Base-by-base conservation (phyloP, 2,888 invertebrate genomes). In the Ernsta delagoae region DNA sequence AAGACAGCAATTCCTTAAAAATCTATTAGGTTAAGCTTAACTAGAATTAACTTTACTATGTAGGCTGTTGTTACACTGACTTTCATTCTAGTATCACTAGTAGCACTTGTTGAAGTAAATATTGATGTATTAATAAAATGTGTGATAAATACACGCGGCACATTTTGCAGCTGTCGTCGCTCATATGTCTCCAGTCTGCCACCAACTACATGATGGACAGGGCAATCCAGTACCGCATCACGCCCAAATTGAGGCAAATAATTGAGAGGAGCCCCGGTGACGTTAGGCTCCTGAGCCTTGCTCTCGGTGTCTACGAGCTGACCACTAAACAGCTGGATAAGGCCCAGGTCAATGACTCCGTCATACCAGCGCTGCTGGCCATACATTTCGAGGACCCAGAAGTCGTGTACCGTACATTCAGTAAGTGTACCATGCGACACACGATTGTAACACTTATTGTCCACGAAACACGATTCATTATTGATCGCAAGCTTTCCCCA, bases 331-430 rank as follows among this genome's bases (percentile, higher is more conserved):
- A 97, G 76, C 94, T 99, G 75, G 98, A 99, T 78, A 96, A 97
- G 81, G 95, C 95, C 70, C 97, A 98, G 87, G 97, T 99, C 70
- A 95, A 98, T 78, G 98, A 98, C 79, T 97, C 98, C 79, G 97
- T 99, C 59, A 94, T 99, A 75, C 98, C 98, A 0, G 95, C 99
- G 74, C 94, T 99, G 43, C 96, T 97, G 81, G 96, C 97, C 77
- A 97, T 98, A 78, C 95, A 97, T 73, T 95, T 98, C 61, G 96
- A 96, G 74, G 98, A 99, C 86, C 97, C 98, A 7, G 97, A 98
- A 82, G 96, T 98, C 78, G 96, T 98, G 75, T 95, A 97, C 85
- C 96, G 98, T 86, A 97, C 98, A 85, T 98, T 98, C 90, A 97
- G 99, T 99, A 95, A 97, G 98, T 98, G 93, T 78, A 67, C 24